Percentiles rank a stretch among this genome's conserved stretches.
Evolutionary conservation across 2,888 invertebrate genomes (phyloP).

Genomic region (Heteromurus nitidus): DNA sequence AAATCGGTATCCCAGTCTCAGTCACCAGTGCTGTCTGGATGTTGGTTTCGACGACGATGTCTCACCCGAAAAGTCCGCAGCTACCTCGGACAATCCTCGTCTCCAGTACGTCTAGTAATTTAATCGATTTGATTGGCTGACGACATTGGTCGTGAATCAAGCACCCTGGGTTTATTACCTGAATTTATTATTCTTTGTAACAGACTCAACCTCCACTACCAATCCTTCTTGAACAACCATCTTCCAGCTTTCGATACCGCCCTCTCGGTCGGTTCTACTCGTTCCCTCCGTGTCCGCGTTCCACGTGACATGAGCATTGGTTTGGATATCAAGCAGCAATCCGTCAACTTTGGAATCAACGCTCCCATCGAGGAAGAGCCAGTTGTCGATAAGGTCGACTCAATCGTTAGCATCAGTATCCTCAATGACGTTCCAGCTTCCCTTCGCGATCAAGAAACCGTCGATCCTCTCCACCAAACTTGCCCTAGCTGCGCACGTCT

Average conservation of each 20-base stretch:
- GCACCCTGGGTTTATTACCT: neutral
- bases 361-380: conserved; percentile 72
- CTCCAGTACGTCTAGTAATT: too few species aligned
- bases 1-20: conserved; percentile 72
- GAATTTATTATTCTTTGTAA: conserved; percentile 1
- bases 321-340: conserved; percentile 69
- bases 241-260: conserved; percentile 70
- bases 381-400: conserved; percentile 68
- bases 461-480: conserved; percentile 68
- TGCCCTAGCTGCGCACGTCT: conserved; percentile 70
- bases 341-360: conserved; percentile 67
- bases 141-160: too few species aligned
- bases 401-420: conserved; percentile 68
- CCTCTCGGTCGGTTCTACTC: conserved; percentile 68
- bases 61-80: conserved; percentile 69
- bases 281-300: conserved; percentile 68
- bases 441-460: conserved; percentile 65
- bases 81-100: conserved; percentile 66
- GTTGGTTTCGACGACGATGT: conserved; percentile 67
- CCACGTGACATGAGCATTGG: conserved; percentile 71
- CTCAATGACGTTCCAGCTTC: conserved; percentile 62
- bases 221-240: conserved; percentile 69
- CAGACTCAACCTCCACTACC: conserved; percentile 66
- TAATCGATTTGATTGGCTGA: too few species aligned
- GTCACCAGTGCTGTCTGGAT: conserved; percentile 66